A percentile compares a stretch with the other conserved stretches of the same genome.
Evolutionary conservation across 2,888 invertebrate species (phyloP).

Genomic region (Leptinotarsa tumamoca): DNA sequence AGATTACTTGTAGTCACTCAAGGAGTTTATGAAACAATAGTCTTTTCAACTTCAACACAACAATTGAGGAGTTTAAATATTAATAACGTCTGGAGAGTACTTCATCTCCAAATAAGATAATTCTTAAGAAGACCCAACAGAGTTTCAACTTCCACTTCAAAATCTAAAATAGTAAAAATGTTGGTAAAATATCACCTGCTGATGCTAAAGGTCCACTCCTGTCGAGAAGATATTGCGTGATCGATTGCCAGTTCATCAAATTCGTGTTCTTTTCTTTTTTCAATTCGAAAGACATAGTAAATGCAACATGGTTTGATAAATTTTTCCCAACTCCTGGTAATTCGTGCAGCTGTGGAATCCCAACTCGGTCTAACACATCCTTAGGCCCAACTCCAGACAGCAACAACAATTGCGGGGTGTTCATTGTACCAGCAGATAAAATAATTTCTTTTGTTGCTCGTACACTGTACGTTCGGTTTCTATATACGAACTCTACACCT

Average conservation of each 20-base stretch:
- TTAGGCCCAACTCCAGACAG: slow-evolving; percentile 76
- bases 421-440: slow-evolving; percentile 71
- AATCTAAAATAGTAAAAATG: too few relatives aligned
- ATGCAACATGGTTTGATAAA: not conserved
- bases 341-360: not conserved
- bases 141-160: too few relatives aligned
- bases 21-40: too few relatives aligned
- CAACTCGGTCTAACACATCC: slow-evolving; percentile 69
- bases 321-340: not conserved
- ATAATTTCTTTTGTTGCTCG: slow-evolving; percentile 71
- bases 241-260: not conserved
- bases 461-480: slow-evolving; percentile 66
- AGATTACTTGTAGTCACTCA: too few relatives aligned
- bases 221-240: not conserved
- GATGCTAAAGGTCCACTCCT: not conserved
- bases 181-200: not conserved
- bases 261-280: not conserved
- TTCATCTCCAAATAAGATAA: too few relatives aligned
- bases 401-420: slow-evolving; percentile 75
- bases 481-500: slow-evolving; percentile 72
- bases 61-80: too few relatives aligned
- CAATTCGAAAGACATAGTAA: not conserved
- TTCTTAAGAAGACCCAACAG: too few relatives aligned
- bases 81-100: too few relatives aligned
- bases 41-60: too few relatives aligned